Evolutionary conservation across 2,888 invertebrate genomes (phyloP).

Genomic region (Lapara coniferarum): DNA sequence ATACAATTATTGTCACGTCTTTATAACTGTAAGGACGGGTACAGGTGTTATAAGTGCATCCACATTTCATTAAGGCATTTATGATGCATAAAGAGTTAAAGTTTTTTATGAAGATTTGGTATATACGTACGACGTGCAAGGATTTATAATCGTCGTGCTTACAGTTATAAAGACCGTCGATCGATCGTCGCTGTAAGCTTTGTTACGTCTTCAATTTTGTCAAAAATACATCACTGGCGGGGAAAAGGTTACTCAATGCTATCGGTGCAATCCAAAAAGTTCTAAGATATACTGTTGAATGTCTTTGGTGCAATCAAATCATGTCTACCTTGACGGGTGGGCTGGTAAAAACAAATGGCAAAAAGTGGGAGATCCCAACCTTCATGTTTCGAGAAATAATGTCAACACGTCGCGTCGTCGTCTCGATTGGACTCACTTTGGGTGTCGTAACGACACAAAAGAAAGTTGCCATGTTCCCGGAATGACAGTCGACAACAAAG

Average conservation of each 20-base stretch:
- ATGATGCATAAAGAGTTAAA: too few species aligned
- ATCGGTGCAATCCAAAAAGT: neutral
- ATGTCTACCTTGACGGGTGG: neutral
- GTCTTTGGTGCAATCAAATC: neutral
- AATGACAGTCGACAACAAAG: constrained; percentile 54
- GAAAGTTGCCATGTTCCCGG: constrained; percentile 54
- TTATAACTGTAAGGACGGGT: too few species aligned
- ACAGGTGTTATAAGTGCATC: too few species aligned
- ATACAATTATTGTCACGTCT: too few species aligned
- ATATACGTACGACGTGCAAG: too few species aligned
- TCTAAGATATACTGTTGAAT: too few species aligned
- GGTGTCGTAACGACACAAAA: constrained; percentile 66
- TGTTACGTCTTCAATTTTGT: neutral
- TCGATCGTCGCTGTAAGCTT: neutral
- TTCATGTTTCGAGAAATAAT: constrained; percentile 38
- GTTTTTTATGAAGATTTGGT: too few species aligned
- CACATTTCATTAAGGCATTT: too few species aligned
- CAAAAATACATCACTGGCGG: neutral
- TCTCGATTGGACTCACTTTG: constrained; percentile 62
- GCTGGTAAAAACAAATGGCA: neutral
- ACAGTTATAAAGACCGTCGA: too few species aligned
- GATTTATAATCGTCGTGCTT: too few species aligned
- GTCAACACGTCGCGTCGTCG: constrained; percentile 58
- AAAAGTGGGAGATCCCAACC: constrained; percentile 10
- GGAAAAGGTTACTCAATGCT: neutral